Conservation (phyloP, 1,140 invertebrate genomes). For the Penaeus indicus region DNA sequence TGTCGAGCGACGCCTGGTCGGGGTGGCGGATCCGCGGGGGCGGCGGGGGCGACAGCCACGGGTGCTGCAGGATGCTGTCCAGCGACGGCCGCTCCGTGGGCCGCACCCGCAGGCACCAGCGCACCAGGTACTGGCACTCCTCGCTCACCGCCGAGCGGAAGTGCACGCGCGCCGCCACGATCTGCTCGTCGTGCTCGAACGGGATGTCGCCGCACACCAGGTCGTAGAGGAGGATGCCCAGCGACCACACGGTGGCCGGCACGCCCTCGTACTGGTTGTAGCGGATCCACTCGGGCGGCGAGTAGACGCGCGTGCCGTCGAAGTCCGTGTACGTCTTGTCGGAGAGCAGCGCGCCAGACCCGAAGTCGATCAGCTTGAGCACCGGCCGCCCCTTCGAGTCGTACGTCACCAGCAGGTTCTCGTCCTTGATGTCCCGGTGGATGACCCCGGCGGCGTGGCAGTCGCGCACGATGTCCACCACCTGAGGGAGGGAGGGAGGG, state of each 20-base stretch:
- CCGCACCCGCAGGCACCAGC: conserved; percentile 74
- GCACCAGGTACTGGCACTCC: conserved; percentile 77
- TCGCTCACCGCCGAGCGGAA: conserved; percentile 72
- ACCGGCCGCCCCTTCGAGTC: conserved; percentile 47
- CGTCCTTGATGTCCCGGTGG: conserved; percentile 79
- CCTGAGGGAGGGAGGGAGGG: conserved; percentile 68
- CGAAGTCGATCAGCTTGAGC: conserved; percentile 78
- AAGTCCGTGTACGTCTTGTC: conserved; percentile 77
- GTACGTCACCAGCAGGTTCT: conserved; percentile 66
- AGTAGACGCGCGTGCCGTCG: conserved; percentile 77
- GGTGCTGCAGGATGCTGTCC: conserved; percentile 75
- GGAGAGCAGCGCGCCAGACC: conserved; percentile 77
- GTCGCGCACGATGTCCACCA: conserved; percentile 73
- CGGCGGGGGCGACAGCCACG: conserved; percentile 73
- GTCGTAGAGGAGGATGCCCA: conserved; percentile 79
- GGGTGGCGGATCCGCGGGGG: conserved; percentile 73
- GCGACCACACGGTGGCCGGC: conserved; percentile 79
- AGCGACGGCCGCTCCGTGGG: conserved; percentile 74
- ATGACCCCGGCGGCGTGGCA: conserved; percentile 74
- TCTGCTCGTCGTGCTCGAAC: conserved; percentile 79
- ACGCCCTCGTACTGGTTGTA: conserved; percentile 75
- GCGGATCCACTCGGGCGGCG: conserved; percentile 80
- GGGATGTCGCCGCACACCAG: conserved; percentile 82
- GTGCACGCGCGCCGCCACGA: conserved; percentile 76
- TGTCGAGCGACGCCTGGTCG: conserved; percentile 37